phyloP scores from a whole-genome alignment of 2,113 vertebrate genomes.

The Plotosus lineatus region DNA sequence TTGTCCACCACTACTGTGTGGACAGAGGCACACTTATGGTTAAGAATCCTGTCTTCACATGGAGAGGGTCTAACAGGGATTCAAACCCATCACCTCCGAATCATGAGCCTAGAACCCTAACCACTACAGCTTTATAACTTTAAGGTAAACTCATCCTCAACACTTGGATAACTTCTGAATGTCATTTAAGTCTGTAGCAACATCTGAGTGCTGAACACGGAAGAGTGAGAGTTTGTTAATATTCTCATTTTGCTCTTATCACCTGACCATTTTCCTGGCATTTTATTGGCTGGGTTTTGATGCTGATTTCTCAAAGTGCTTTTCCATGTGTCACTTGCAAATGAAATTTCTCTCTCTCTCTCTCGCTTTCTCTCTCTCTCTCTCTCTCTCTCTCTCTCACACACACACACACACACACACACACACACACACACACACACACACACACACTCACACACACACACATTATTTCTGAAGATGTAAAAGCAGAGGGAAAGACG shows the following conservation, averaged over 20 bases:
- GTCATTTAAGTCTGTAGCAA: neutral
- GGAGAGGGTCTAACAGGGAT: too few species aligned
- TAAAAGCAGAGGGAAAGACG: conserved; percentile 27
- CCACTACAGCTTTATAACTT: too few species aligned
- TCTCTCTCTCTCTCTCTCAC: neutral
- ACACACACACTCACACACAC: conserved; percentile 12
- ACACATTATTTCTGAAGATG: conserved; percentile 23
- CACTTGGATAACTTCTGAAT: neutral
- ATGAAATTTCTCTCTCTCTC: neutral
- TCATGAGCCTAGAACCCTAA: too few species aligned
- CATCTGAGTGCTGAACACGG: neutral
- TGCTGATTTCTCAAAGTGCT: neutral
- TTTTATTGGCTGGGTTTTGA: neutral
- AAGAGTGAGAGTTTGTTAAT: neutral
- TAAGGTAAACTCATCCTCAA: neutral
- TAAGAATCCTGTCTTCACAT: too few species aligned
- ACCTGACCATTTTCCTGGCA: neutral
- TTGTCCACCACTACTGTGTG: too few species aligned
- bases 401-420: neutral
- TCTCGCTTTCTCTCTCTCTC: too few species aligned
- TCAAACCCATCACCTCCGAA: too few species aligned
- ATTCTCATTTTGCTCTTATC: neutral
- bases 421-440: conserved; percentile 3
- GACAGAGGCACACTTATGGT: too few species aligned
- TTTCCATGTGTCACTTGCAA: neutral